Percentiles rank a stretch among this genome's conserved stretches.
Conservation (phyloP, 2,113 vertebrate species). For the Ceuthmochares aereus region DNA sequence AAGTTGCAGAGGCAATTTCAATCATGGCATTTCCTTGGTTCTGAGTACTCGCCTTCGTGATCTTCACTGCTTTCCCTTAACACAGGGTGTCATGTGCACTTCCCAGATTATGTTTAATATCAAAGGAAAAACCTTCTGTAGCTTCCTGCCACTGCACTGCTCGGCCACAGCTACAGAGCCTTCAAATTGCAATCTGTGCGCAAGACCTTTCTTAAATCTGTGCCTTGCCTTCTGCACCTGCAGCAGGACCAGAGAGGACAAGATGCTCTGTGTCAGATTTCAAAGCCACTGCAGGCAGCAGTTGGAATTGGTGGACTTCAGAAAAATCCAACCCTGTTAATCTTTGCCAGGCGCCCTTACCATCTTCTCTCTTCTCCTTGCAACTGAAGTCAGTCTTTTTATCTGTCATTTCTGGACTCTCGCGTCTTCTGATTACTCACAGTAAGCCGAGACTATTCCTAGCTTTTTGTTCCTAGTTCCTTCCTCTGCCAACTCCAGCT, state of each 20-base stretch:
- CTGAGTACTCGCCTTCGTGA: not conserved
- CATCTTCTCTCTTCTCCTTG: not conserved
- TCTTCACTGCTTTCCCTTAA: not conserved
- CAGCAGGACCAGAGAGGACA: rapidly evolving
- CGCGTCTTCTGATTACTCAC: not conserved
- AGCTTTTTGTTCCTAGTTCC: not conserved
- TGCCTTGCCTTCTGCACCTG: not conserved
- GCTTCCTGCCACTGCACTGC: not conserved
- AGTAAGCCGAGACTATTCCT: not conserved
- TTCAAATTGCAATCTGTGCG: not conserved
- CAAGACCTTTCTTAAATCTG: not conserved
- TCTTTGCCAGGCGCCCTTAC: not conserved
- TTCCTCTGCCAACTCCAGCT: not conserved
- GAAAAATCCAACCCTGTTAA: not conserved
- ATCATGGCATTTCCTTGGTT: not conserved
- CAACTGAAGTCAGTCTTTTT: not conserved
- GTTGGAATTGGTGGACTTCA: not conserved
- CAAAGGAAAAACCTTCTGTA: not conserved
- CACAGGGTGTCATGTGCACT: rapidly evolving
- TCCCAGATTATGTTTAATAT: not conserved
- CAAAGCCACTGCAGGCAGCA: not conserved
- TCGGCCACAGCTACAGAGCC: not conserved
- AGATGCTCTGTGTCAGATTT: not conserved
- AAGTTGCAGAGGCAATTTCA: not conserved
- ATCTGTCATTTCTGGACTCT: not conserved